These are phyloP conservation scores for Drosophila colorata DNA, from an alignment of 2,888 invertebrate genomes.

Conservation along the genomic window DNA sequence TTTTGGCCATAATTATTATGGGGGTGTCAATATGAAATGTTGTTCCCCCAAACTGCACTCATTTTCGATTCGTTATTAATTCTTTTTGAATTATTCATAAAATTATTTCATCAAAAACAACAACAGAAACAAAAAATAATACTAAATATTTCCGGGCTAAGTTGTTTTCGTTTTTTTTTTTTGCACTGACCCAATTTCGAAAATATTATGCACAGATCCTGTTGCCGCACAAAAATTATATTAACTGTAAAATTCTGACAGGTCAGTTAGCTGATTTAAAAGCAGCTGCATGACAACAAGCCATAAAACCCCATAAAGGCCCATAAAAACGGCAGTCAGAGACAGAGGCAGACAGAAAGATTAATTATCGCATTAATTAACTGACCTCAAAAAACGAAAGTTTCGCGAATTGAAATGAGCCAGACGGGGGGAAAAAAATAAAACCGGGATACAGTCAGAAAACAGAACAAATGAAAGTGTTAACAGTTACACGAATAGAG, in stretches of 20 bases:
- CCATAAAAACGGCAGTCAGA: constrained; percentile 39
- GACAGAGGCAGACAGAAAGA: constrained; percentile 56
- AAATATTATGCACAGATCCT: constrained; percentile 29
- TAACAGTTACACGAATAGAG: not conserved
- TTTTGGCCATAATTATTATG: not conserved
- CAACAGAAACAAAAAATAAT: not conserved
- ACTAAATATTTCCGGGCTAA: constrained; percentile 11
- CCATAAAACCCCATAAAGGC: constrained; percentile 53
- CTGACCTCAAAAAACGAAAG: constrained; percentile 83
- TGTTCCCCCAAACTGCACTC: not conserved
- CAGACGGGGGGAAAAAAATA: constrained; percentile 4
- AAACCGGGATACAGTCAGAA: constrained; percentile 25
- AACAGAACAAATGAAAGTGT: constrained; percentile 52
- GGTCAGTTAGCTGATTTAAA: constrained; percentile 76
- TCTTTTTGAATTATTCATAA: not conserved
- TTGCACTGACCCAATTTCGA: constrained; percentile 61
- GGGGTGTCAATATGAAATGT: not conserved
- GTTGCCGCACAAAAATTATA: constrained; percentile 32
- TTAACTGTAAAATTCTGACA: constrained; percentile 78
- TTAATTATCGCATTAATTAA: constrained; percentile 83
- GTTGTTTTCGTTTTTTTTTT: constrained; percentile 12
- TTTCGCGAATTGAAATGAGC: constrained; percentile 49
- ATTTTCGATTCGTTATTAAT: not conserved
- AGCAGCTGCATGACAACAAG: constrained; percentile 48
- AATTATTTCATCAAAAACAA: not conserved